Base-by-base conservation (phyloP, 2,888 invertebrate species). In the Apomyelois bistriatella region DNA sequence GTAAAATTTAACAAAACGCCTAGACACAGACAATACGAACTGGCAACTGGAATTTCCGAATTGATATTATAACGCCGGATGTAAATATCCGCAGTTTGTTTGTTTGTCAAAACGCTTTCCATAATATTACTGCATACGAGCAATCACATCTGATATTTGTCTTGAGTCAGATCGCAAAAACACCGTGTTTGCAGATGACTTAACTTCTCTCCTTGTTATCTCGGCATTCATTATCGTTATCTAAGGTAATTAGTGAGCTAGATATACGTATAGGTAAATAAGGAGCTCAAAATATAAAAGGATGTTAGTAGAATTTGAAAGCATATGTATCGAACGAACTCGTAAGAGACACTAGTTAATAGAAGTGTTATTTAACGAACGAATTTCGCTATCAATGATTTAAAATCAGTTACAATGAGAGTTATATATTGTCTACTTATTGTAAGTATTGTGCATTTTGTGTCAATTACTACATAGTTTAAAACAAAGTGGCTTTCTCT, bases 271-370 rank as follows among this genome's bases (percentile, higher is more conserved):
- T 40, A 40, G 40, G 40, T 8, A 40, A 40, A 40, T 40, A 40
- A 10, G 1, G 40, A 13, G 40, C 40, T 40, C 16, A 8, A 40
- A 40, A 40, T 40, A 90, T 90, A 90, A 80, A 88, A 89, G 81
- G 76, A 70, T 68, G 57, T 60, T 59, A 57, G 60, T 54, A 58
- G 60, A 64, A 72, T 70, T 70, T 63, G 58, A 62, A 66, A 69
- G 74, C 79, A 70, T 81, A 73, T 71, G 60, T 67, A 76, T 84
- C 88, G 88, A 86, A 86, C 88, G 85, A 87, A 79, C 79, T 82
- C 79, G 69, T 74, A 77, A 76, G 82, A 79, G 74, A 77, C 40
- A 40, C 40, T 40, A 16, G 40, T 15, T 32, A 9, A 4, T 6
- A 12, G 38, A 38, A 15, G 40, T 40, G 74, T 77, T 76, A 74